Conservation (phyloP, 1,140 invertebrate species). For the Nephotettix cincticeps region DNA sequence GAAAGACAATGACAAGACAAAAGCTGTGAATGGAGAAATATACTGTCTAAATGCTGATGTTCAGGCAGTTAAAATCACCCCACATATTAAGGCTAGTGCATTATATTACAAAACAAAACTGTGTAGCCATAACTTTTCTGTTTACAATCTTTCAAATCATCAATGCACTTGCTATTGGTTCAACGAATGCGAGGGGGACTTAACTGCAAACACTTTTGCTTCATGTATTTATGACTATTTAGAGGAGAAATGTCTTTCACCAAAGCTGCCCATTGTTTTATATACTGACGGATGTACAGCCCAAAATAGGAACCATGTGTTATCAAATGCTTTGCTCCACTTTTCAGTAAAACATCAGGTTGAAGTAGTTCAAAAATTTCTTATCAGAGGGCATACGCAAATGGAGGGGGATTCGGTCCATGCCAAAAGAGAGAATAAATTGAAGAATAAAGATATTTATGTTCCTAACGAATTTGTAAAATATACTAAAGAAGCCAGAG, state of each 20-base stretch:
- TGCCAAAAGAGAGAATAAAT: constrained; percentile 36
- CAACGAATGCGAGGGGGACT: constrained; percentile 46
- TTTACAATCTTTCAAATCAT: constrained; percentile 35
- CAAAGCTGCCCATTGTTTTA: constrained; percentile 28
- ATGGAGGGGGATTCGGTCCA: constrained; percentile 45
- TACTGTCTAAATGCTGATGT: constrained; percentile 33
- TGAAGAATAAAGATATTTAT: constrained; percentile 39
- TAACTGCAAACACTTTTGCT: constrained; percentile 46
- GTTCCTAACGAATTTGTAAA: constrained; percentile 36
- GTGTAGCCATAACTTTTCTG: constrained; percentile 41
- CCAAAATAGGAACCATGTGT: constrained; percentile 43
- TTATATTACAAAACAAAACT: constrained; percentile 44
- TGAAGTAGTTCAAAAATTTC: constrained; percentile 44
- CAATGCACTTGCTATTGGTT: constrained; percentile 45
- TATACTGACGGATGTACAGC: constrained; percentile 43
- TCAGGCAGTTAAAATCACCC: constrained; percentile 34
- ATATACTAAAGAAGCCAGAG: constrained; percentile 33
- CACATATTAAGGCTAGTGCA: constrained; percentile 37
- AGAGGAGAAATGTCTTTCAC: constrained; percentile 7
- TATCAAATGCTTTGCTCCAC: constrained; percentile 43
- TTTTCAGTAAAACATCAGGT: constrained; percentile 35
- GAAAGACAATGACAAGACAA: constrained; percentile 5
- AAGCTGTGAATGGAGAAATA: not conserved
- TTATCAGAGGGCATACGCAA: constrained; percentile 46
- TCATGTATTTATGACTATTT: constrained; percentile 44